A percentile compares a stretch with the other conserved stretches of the same genome.
Evolutionary conservation across 1,140 invertebrate genomes (phyloP).

Genomic region (Euwallacea fornicatus): DNA sequence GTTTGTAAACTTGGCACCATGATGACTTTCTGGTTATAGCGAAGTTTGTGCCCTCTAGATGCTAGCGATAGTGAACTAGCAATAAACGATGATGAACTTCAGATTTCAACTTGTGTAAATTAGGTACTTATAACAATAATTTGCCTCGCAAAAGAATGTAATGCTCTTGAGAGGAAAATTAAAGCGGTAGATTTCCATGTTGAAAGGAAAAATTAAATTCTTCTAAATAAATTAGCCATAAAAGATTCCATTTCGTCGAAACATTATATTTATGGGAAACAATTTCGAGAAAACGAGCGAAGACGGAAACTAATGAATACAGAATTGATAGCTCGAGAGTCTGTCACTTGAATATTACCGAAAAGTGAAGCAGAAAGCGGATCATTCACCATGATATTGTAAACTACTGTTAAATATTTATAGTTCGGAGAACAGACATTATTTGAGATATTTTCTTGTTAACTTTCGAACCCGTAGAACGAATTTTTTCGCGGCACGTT

Average conservation of each 20-base stretch:
- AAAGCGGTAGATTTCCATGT: not conserved
- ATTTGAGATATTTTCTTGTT: constrained; percentile 34
- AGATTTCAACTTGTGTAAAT: too few relatives aligned
- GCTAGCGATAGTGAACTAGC: too few relatives aligned
- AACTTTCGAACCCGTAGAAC: constrained; percentile 27
- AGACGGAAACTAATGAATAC: constrained; percentile 31
- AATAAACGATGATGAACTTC: too few relatives aligned
- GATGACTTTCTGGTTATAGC: too few relatives aligned
- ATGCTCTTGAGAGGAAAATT: not conserved
- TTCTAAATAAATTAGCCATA: constrained; percentile 16
- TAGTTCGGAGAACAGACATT: constrained; percentile 12
- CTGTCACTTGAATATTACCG: constrained; percentile 27
- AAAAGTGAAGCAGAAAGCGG: not conserved
- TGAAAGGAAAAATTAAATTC: not conserved
- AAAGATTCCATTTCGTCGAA: constrained; percentile 13
- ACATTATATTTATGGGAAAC: constrained; percentile 30
- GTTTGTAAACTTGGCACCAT: too few relatives aligned
- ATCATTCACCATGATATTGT: constrained; percentile 13
- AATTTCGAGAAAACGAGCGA: constrained; percentile 22
- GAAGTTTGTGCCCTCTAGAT: too few relatives aligned
- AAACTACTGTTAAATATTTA: constrained; percentile 33
- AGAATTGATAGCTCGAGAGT: constrained; percentile 19
- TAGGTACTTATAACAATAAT: too few relatives aligned
- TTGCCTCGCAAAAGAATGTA: too few relatives aligned
- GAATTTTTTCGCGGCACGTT: constrained; percentile 34